Evolutionary conservation across 2,888 invertebrate species (phyloP).

Genomic region (Scaptomyza tumidula): DNA sequence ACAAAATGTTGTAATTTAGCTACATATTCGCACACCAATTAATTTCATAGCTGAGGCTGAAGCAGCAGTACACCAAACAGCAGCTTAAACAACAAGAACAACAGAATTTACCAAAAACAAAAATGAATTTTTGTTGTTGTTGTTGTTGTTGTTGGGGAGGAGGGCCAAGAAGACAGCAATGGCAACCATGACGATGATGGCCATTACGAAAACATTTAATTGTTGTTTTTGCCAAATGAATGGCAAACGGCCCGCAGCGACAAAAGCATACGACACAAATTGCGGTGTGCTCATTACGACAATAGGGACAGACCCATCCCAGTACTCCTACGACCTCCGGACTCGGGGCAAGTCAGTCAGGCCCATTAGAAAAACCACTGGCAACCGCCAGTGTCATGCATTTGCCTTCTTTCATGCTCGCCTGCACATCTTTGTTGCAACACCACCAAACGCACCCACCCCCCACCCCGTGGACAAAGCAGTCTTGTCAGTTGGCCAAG

Average conservation of each 20-base stretch:
- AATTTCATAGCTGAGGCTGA: constrained; percentile 61
- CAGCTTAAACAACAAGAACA: constrained; percentile 20
- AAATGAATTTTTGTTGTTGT: constrained; percentile 59
- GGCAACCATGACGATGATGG: constrained; percentile 62
- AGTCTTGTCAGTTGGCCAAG: constrained; percentile 58
- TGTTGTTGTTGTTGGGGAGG: not conserved
- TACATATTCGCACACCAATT: constrained; percentile 75
- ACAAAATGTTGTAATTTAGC: constrained; percentile 69
- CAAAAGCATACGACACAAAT: constrained; percentile 71
- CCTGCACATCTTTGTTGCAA: constrained; percentile 66
- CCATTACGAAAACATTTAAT: constrained; percentile 80
- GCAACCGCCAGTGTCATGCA: constrained; percentile 48
- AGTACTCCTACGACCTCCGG: not conserved
- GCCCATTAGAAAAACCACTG: constrained; percentile 51
- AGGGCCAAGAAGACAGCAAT: constrained; percentile 48
- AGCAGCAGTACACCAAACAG: constrained; percentile 21
- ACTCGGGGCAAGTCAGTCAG: constrained; percentile 36
- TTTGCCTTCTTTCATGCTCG: constrained; percentile 67
- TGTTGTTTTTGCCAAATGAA: constrained; percentile 78
- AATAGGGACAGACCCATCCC: constrained; percentile 35
- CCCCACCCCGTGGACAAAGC: constrained; percentile 47
- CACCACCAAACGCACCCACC: constrained; percentile 2
- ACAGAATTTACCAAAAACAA: constrained; percentile 60
- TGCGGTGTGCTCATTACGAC: constrained; percentile 79
- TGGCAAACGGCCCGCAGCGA: constrained; percentile 73